Percentiles rank a stretch among this genome's conserved stretches.
phyloP scores from a whole-genome alignment of 2,113 vertebrate species.

The Climacteris rufus region DNA sequence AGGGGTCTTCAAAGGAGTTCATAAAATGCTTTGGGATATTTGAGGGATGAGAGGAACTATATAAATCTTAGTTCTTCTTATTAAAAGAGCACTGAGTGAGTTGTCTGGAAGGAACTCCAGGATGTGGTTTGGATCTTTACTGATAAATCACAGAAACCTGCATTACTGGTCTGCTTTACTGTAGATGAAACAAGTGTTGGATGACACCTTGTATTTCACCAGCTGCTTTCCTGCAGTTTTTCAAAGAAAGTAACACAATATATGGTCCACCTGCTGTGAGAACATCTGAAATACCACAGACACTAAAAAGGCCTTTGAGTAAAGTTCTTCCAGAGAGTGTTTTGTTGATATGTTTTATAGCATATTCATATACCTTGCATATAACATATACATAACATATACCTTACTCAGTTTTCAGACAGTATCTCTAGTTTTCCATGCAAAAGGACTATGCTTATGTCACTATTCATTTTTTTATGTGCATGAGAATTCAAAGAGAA shows the following conservation, averaged over 20 bases:
- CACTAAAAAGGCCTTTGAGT: constrained; percentile 9
- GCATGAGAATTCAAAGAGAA: background rate
- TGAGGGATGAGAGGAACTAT: background rate
- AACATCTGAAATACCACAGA: constrained; percentile 39
- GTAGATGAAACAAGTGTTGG: background rate
- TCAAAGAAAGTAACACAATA: constrained; percentile 22
- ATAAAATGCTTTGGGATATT: constrained; percentile 10
- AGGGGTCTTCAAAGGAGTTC: background rate
- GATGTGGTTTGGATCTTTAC: background rate
- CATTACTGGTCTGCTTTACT: constrained; percentile 26
- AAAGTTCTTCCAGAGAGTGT: constrained; percentile 1
- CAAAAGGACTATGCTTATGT: background rate
- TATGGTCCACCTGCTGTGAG: constrained; percentile 17
- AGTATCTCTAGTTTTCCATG: background rate
- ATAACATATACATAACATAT: background rate
- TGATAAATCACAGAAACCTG: constrained; percentile 30
- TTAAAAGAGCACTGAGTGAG: constrained; percentile 14
- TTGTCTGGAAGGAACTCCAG: background rate
- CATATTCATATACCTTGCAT: background rate
- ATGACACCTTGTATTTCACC: constrained; percentile 43
- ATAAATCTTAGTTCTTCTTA: constrained; percentile 32
- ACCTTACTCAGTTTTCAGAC: background rate
- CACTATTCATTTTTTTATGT: background rate
- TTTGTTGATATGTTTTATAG: background rate
- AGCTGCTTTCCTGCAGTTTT: constrained; percentile 25